Base-by-base conservation (phyloP, 2,888 invertebrate species). In the Nysson spinosus region DNA sequence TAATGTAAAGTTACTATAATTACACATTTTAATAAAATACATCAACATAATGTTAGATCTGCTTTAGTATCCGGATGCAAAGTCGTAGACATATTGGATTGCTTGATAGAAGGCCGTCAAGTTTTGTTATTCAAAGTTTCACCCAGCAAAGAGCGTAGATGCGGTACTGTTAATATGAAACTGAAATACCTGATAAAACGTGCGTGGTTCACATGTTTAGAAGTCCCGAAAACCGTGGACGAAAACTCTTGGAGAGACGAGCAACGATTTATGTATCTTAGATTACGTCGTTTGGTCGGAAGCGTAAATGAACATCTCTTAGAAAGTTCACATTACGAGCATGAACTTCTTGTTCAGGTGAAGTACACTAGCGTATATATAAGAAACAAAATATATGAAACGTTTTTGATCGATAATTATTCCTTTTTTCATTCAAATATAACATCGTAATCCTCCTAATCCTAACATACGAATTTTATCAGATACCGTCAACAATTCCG, bases 201-300 rank as follows among this genome's bases (percentile, higher is more conserved):
- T 3, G 60, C 85, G 11, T 87, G 87, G 87, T 87, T 87, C 58
- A 86, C 85, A 0, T 83, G 85, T 40, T 61, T 87, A 1, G 62
- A 75, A 17, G 76, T 85, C 1, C 75, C 78, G 2, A 71, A 70
- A 19, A 60, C 67, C 0, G 62, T 64, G 0, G 75, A 82, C 12
- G 83, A 86, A 37, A 72, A 80, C 24, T 83, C 78, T 0, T 87
- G 87, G 87, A 72, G 79, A 3, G 86, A 87, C 12, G 79, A 82
- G 24, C 87, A 87, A 43, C 72, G 83, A 12, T 86, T 84, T 47
- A 87, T 87, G 87, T 85, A 87, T 32, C 74, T 86, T 2, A 76
- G 86, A 50, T 51, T 87, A 4, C 77, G 87, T 6, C 80, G 87
- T 24, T 72, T 87, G 6, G 83, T 87, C 3, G 72, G 76, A 5